A percentile compares a stretch with the other conserved stretches of the same genome.
Conservation (phyloP, 2,113 vertebrate genomes). For the Pseudorasbora parva region DNA sequence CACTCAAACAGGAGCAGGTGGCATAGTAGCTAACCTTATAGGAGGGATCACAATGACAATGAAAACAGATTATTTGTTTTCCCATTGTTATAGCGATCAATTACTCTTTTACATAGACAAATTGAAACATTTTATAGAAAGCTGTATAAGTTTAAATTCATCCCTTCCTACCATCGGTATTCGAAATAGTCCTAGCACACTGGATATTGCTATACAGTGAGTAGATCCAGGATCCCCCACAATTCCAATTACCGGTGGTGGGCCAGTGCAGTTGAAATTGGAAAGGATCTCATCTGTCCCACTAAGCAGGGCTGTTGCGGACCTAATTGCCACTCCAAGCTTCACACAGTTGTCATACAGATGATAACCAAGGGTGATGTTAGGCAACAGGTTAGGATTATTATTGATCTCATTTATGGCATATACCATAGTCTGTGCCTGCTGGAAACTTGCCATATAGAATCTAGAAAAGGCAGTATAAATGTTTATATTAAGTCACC, state of each 20-base stretch:
- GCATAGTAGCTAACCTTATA: conserved; percentile 67
- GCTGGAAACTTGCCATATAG: conserved; percentile 48
- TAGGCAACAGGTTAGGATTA: conserved; percentile 55
- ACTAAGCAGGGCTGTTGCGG: conserved; percentile 58
- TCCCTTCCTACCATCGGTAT: conserved; percentile 62
- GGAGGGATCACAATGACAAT: background rate
- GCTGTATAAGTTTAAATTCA: background rate
- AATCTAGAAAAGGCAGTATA: conserved; percentile 27
- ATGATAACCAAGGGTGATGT: conserved; percentile 61
- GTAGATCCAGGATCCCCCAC: conserved; percentile 67
- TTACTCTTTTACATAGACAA: background rate
- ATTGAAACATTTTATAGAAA: background rate
- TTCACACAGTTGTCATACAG: conserved; percentile 54
- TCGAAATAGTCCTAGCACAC: conserved; percentile 61
- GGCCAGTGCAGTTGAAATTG: conserved; percentile 25
- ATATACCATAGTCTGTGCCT: conserved; percentile 63
- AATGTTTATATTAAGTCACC: background rate
- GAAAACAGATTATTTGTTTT: background rate
- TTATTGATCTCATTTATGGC: conserved; percentile 65
- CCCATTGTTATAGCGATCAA: background rate
- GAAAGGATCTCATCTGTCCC: conserved; percentile 17
- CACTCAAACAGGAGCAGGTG: conserved; percentile 64
- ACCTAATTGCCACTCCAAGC: conserved; percentile 59
- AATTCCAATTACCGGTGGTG: conserved; percentile 38
- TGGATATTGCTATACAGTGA: conserved; percentile 65